A percentile compares a stretch with the other conserved stretches of the same genome.
Evolutionary conservation across 1,140 invertebrate genomes (phyloP).

Genomic region (Papilio machaon): DNA sequence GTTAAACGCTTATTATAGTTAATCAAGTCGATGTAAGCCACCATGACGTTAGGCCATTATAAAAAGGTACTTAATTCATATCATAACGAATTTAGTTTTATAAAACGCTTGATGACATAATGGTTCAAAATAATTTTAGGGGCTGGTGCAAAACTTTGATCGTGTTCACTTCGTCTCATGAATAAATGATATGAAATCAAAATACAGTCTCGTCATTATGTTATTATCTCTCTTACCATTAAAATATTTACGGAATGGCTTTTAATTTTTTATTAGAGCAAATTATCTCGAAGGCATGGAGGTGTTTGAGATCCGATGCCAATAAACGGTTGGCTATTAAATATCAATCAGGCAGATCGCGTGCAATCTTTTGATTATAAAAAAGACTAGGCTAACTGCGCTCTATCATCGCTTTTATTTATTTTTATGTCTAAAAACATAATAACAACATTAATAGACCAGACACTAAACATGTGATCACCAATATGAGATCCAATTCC

Average conservation of each 20-base stretch:
- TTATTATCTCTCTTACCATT: constrained; percentile 78
- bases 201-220: constrained; percentile 76
- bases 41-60: constrained; percentile 61
- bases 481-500: not conserved
- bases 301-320: constrained; percentile 61
- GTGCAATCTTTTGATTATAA: constrained; percentile 41
- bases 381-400: constrained; percentile 9
- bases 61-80: constrained; percentile 65
- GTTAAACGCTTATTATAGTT: constrained; percentile 64
- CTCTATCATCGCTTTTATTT: constrained; percentile 9
- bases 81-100: constrained; percentile 75
- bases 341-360: constrained; percentile 71
- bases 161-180: constrained; percentile 67
- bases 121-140: constrained; percentile 71
- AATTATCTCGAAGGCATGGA: constrained; percentile 67
- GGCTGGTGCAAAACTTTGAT: constrained; percentile 64
- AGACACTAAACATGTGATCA: not conserved
- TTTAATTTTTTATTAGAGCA: constrained; percentile 80
- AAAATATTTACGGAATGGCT: constrained; percentile 78
- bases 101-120: constrained; percentile 79
- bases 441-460: not conserved
- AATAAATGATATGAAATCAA: constrained; percentile 79
- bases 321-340: constrained; percentile 66
- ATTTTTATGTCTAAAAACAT: constrained; percentile 10
- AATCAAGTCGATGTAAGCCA: constrained; percentile 66